Percentiles rank a stretch among this genome's conserved stretches.
phyloP scores from a whole-genome alignment of 2,888 invertebrate species.

The Drosophila putrida region DNA sequence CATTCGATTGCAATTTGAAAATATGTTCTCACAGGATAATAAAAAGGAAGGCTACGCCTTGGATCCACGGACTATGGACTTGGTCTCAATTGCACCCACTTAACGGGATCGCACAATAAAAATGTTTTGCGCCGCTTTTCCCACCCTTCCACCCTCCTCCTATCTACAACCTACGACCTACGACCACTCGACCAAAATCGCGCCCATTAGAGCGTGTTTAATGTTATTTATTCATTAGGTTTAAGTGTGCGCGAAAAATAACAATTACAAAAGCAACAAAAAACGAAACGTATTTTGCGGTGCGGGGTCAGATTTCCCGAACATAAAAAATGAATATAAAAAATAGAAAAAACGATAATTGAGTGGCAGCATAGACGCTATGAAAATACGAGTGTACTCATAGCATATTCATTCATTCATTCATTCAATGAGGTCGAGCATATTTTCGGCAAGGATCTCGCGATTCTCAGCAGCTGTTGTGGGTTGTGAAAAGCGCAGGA shows the following conservation, averaged over 20 bases:
- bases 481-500: slow-evolving; percentile 53
- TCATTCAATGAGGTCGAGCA: slow-evolving; percentile 46
- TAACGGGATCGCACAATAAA: slow-evolving; percentile 64
- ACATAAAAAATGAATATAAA: slow-evolving; percentile 14
- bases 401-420: slow-evolving; percentile 15
- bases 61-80: slow-evolving; percentile 26
- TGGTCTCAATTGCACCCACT: slow-evolving; percentile 68
- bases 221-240: slow-evolving; percentile 83
- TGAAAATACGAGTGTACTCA: slow-evolving; percentile 68
- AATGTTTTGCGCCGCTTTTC: slow-evolving; percentile 67
- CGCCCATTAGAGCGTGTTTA: slow-evolving; percentile 81
- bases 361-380: slow-evolving; percentile 63
- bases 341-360: slow-evolving; percentile 61
- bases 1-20: slow-evolving; percentile 54
- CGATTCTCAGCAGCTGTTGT: slow-evolving; percentile 57
- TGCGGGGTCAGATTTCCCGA: slow-evolving; percentile 72
- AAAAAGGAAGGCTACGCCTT: slow-evolving; percentile 27
- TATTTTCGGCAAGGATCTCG: slow-evolving; percentile 46
- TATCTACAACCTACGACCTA: slow-evolving; percentile 5
- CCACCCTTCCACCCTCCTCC: slow-evolving; percentile 56
- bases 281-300: slow-evolving; percentile 50
- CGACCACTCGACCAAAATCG: slow-evolving; percentile 56
- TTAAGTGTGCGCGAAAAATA: slow-evolving; percentile 79
- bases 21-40: slow-evolving; percentile 61
- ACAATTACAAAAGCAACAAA: slow-evolving; percentile 70